These are phyloP conservation scores for Bellardia pandia DNA, from an alignment of 2,888 invertebrate genomes.

Conservation along the genomic window DNA sequence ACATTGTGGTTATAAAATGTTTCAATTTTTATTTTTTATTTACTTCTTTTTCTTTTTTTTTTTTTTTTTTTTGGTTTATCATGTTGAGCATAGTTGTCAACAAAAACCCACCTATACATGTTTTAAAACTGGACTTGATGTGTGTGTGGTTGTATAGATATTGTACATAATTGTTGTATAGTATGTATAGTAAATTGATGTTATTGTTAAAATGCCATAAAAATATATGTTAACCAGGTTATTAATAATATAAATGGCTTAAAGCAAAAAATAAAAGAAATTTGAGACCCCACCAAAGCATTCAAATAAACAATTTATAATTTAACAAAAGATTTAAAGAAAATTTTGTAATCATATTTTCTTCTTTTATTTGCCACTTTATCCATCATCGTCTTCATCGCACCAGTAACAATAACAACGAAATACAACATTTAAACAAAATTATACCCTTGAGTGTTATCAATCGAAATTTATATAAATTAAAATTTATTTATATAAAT, in stretches of 20 bases:
- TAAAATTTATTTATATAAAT: conserved; percentile 20
- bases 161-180: neutral
- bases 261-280: conserved; percentile 39
- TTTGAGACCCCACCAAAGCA: conserved; percentile 45
- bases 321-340: conserved; percentile 37
- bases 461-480: conserved; percentile 29
- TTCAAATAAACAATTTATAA: conserved; percentile 17
- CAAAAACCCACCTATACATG: conserved; percentile 43
- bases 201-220: conserved; percentile 57
- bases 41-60: neutral
- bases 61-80: conserved; percentile 13
- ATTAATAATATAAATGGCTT: conserved; percentile 58
- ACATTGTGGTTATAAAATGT: conserved; percentile 44
- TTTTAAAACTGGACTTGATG: conserved; percentile 5
- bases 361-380: conserved; percentile 5
- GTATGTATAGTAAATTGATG: conserved; percentile 55
- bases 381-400: neutral
- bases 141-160: neutral
- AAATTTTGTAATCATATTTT: conserved; percentile 39
- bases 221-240: conserved; percentile 58
- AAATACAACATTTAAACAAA: conserved; percentile 7
- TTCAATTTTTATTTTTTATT: neutral
- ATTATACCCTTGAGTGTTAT: conserved; percentile 60
- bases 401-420: neutral
- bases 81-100: conserved; percentile 51